phyloP scores from a whole-genome alignment of 2,888 invertebrate genomes.

The Rhagium mordax region DNA sequence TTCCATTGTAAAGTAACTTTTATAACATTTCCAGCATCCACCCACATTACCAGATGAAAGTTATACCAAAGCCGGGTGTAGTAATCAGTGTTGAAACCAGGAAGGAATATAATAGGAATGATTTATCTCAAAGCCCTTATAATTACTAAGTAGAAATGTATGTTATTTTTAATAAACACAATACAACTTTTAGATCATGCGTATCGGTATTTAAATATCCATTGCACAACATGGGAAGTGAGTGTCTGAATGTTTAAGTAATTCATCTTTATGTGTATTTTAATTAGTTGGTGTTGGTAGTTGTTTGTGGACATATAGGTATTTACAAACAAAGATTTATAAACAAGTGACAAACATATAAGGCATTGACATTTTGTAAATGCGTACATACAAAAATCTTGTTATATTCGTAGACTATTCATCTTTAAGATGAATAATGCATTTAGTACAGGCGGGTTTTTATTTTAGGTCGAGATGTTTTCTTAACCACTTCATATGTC shows the following conservation, averaged over 20 bases:
- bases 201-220: neutral
- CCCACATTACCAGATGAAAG: neutral
- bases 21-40: neutral
- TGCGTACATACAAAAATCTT: too few species aligned
- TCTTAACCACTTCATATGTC: too few species aligned
- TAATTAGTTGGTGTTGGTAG: neutral
- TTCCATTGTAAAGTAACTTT: neutral
- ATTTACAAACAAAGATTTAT: too few species aligned
- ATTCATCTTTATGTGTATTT: neutral
- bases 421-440: too few species aligned
- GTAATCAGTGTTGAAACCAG: neutral
- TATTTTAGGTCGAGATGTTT: too few species aligned
- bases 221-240: neutral
- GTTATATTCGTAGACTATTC: too few species aligned
- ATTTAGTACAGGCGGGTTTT: too few species aligned
- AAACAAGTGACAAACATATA: too few species aligned
- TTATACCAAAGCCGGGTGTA: neutral
- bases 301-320: neutral
- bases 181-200: neutral
- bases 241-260: neutral
- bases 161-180: neutral
- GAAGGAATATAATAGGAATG: slow-evolving; percentile 2
- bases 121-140: neutral
- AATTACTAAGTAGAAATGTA: neutral
- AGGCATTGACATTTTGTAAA: too few species aligned